Evolutionary conservation across 2,113 vertebrate species (phyloP).

Genomic region (Myiagra hebetior): DNA sequence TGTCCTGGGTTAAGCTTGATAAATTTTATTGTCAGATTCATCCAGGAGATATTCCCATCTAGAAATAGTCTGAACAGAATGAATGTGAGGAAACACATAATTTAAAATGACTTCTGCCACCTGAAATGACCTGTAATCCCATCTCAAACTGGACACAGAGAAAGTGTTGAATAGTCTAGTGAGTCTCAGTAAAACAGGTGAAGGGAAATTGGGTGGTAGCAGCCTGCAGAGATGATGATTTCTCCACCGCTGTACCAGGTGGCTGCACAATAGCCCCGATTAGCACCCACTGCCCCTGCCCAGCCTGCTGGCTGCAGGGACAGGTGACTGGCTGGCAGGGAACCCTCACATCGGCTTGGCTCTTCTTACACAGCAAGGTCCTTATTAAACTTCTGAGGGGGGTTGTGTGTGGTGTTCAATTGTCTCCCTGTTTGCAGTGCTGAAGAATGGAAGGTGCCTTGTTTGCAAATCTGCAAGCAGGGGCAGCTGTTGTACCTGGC

Average conservation of each 20-base stretch:
- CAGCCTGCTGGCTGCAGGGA: background rate
- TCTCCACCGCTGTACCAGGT: background rate
- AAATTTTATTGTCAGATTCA: background rate
- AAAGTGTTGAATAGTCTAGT: background rate
- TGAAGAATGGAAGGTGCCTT: background rate
- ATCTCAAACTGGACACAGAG: background rate
- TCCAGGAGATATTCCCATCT: background rate
- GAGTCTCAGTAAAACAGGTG: background rate
- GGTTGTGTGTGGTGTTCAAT: background rate
- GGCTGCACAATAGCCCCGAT: background rate
- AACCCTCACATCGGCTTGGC: background rate
- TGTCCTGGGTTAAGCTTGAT: background rate
- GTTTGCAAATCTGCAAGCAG: background rate
- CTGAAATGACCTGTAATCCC: background rate
- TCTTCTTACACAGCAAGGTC: background rate
- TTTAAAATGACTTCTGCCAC: background rate
- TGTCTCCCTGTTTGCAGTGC: background rate
- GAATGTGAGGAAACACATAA: background rate
- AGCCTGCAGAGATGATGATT: background rate
- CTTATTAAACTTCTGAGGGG: background rate
- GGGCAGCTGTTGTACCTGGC: background rate
- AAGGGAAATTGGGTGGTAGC: background rate
- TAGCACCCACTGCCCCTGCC: background rate
- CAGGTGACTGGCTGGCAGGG: background rate
- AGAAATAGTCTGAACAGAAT: background rate